Conservation (phyloP, 2,113 vertebrate genomes). For the Urocitellus parryii region DNA sequence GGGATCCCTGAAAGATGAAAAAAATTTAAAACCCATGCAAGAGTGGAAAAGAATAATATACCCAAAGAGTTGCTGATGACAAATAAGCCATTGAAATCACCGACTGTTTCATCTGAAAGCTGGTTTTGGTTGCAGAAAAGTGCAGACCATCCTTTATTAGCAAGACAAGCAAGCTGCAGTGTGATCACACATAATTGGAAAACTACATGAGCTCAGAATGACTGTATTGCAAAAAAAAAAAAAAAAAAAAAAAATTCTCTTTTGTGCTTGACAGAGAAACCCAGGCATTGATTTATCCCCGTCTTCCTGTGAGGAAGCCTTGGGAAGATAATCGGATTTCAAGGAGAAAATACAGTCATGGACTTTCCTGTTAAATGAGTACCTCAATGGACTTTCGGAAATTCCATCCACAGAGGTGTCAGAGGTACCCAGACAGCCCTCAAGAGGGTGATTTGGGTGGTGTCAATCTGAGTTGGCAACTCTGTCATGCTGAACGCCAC, state of each 20-base stretch:
- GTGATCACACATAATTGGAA: constrained; percentile 76
- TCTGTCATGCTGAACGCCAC: background rate
- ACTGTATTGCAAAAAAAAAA: constrained; percentile 34
- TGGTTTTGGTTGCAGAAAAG: constrained; percentile 59
- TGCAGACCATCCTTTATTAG: constrained; percentile 56
- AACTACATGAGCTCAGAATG: constrained; percentile 70
- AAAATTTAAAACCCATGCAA: too few relatives aligned
- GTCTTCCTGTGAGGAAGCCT: constrained; percentile 49
- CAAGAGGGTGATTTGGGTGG: background rate
- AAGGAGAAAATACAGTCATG: constrained; percentile 51
- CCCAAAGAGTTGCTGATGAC: background rate
- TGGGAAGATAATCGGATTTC: constrained; percentile 71
- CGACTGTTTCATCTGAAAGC: constrained; percentile 55
- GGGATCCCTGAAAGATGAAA: background rate
- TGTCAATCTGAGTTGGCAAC: background rate
- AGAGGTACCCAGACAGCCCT: background rate
- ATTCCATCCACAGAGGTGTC: background rate
- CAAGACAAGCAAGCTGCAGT: constrained; percentile 46
- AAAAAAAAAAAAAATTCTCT: background rate
- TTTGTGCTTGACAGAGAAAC: constrained; percentile 58
- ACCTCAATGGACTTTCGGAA: background rate
- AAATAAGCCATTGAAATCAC: constrained; percentile 60
- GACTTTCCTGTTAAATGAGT: constrained; percentile 31
- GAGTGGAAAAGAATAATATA: too few relatives aligned
- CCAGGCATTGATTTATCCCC: constrained; percentile 39